Conservation (phyloP, 1,140 invertebrate species). For the Calephelis virginiensis region DNA sequence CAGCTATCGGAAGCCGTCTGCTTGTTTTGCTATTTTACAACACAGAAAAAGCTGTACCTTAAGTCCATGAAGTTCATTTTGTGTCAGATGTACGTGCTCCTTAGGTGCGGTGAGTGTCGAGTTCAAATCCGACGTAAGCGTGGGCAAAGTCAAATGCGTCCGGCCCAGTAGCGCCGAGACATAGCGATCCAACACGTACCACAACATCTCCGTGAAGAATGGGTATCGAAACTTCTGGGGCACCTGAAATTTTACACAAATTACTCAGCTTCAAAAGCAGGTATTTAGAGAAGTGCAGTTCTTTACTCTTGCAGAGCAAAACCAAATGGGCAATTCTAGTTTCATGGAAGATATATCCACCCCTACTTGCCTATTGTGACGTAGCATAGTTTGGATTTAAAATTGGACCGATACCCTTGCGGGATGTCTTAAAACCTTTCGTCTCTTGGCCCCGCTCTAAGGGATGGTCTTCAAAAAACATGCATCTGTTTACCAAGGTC, state of each 20-base stretch:
- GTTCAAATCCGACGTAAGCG: slow-evolving; percentile 30
- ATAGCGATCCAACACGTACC: slow-evolving; percentile 97
- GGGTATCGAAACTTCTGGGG: slow-evolving; percentile 98
- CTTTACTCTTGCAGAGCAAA: too few relatives aligned
- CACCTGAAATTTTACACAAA: slow-evolving; percentile 79
- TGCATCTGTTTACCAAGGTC: too few relatives aligned
- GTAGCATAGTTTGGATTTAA: too few relatives aligned
- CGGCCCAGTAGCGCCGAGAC: slow-evolving; percentile 92
- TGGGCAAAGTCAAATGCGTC: slow-evolving; percentile 80
- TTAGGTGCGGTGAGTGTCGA: slow-evolving; percentile 55
- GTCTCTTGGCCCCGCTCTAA: too few relatives aligned
- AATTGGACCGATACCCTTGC: too few relatives aligned
- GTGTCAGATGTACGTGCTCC: slow-evolving; percentile 87
- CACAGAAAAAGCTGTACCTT: slow-evolving; percentile 78
- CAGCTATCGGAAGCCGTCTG: too few relatives aligned
- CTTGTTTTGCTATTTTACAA: too few relatives aligned
- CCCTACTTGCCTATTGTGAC: too few relatives aligned
- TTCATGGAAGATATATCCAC: too few relatives aligned
- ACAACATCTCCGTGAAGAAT: slow-evolving; percentile 98
- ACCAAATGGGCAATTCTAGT: neutral
- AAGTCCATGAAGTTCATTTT: slow-evolving; percentile 92
- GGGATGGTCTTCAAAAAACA: too few relatives aligned
- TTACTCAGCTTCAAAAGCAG: neutral
- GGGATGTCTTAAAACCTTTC: too few relatives aligned
- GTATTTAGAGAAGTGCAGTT: too few relatives aligned